Evolutionary conservation across 2,113 vertebrate species (phyloP), one percentile per base, ranked within the genome.

Genomic region (Martes martes): DNA sequence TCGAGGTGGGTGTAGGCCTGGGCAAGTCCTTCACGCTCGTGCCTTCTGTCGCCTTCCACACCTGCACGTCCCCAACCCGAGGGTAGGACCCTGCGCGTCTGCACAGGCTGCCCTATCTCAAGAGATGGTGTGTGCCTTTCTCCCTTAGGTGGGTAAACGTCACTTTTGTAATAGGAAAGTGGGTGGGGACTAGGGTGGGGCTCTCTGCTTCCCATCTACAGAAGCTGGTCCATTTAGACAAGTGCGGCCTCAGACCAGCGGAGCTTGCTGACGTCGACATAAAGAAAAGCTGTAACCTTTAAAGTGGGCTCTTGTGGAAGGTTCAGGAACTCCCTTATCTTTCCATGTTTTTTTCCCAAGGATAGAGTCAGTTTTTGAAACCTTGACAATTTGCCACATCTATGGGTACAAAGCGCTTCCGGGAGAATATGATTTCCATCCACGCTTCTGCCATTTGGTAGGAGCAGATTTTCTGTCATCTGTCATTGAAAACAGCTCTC

Each of bases 61-160:
- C 50, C 33, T 11, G 19, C 52, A 13, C 4, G 6, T 24, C 50
- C 18, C 39, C 4, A 1, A 9, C 16, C 55, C 0, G 0, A 28
- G 15, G 2, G 79, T 15, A 5, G 21, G 87, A 9, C 21, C 11
- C 67, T 15, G 67, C 0, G 0, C 0, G 7, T 69, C 87, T 36
- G 69, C 45, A 2, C 6, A 0, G 69, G 9, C 57, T 1, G 0
- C 45, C 45, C 21, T 14, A 2, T 28, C 39, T 33, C 8, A 4
- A n/a, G 59, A 45, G 69, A 57, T 0, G 31, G 23, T 4, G 16
- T 3, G 0, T 42, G 7, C 0, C 2, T 16, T 36, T 65, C 5
- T 18, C 9, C 14, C 11, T 33, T 3, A 3, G 52, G 36, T 4
- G 47, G 31, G 15, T 6, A 28, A 45, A 36, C 0, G 0, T 11